Conservation (phyloP, 2,888 invertebrate species). For the Aphodius sticticus region DNA sequence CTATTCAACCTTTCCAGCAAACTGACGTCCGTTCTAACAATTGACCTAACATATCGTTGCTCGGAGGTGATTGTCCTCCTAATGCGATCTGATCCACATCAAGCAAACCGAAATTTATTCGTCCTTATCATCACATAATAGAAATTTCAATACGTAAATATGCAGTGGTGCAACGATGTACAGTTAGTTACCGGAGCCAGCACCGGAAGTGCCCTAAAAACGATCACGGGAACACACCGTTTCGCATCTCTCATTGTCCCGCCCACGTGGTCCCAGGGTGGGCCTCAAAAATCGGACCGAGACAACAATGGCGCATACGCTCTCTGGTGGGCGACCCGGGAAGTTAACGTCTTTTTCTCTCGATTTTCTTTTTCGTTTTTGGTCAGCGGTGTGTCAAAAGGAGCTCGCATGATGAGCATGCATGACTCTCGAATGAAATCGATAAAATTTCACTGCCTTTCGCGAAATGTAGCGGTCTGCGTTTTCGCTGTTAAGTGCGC, state of each 20-base stretch:
- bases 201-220: not conserved
- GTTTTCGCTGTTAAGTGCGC: too few species aligned
- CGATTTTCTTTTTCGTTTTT: too few species aligned
- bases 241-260: not conserved
- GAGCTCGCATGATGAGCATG: too few species aligned
- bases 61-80: not conserved
- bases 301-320: not conserved
- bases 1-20: too few species aligned
- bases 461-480: too few species aligned
- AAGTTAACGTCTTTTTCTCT: not conserved
- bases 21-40: not conserved
- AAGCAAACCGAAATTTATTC: not conserved
- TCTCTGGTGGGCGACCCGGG: not conserved
- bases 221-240: not conserved
- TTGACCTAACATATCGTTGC: not conserved
- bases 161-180: not conserved
- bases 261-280: not conserved
- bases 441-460: too few species aligned
- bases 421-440: too few species aligned
- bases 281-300: not conserved
- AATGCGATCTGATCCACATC: not conserved
- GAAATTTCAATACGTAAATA: slow-evolving; percentile 4
- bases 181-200: not conserved
- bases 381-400: too few species aligned
- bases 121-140: not conserved